Evolutionary conservation across 2,888 invertebrate species (phyloP).

Genomic region (Agonum fuliginosum): DNA sequence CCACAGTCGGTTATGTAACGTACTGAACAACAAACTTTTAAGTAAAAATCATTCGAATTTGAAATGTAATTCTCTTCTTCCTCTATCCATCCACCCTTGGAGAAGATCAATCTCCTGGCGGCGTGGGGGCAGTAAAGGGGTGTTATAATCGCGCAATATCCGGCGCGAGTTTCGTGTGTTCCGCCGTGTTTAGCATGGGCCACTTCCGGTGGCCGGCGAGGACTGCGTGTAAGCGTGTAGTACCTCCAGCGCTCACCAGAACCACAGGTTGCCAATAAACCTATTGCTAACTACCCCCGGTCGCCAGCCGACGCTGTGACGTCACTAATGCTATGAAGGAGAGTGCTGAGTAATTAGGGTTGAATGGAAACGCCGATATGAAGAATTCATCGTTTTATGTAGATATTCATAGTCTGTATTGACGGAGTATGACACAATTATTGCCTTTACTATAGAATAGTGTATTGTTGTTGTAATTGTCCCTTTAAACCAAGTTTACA

Average conservation of each 20-base stretch:
- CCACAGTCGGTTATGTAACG: too few species aligned
- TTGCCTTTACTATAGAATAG: too few species aligned
- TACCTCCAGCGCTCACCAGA: constrained; percentile 12
- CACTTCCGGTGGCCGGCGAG: constrained; percentile 52
- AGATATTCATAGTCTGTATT: too few species aligned
- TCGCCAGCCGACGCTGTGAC: neutral
- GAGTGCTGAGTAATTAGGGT: neutral
- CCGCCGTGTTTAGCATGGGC: constrained; percentile 60
- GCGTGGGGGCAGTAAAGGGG: neutral
- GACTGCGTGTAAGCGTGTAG: too few species aligned
- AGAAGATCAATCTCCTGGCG: constrained; percentile 29
- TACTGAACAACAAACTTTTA: too few species aligned
- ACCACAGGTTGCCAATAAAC: constrained; percentile 60
- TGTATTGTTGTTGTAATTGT: too few species aligned
- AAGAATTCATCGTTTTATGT: too few species aligned
- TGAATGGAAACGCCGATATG: neutral
- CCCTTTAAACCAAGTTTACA: too few species aligned
- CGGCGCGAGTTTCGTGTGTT: constrained; percentile 58
- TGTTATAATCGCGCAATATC: constrained; percentile 60
- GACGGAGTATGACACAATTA: too few species aligned
- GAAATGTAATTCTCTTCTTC: neutral
- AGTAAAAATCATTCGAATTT: too few species aligned
- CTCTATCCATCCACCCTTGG: neutral
- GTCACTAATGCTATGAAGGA: neutral
- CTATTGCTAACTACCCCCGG: constrained; percentile 56